phyloP scores from a whole-genome alignment of 1,140 invertebrate genomes.

The Papilio polytes region DNA sequence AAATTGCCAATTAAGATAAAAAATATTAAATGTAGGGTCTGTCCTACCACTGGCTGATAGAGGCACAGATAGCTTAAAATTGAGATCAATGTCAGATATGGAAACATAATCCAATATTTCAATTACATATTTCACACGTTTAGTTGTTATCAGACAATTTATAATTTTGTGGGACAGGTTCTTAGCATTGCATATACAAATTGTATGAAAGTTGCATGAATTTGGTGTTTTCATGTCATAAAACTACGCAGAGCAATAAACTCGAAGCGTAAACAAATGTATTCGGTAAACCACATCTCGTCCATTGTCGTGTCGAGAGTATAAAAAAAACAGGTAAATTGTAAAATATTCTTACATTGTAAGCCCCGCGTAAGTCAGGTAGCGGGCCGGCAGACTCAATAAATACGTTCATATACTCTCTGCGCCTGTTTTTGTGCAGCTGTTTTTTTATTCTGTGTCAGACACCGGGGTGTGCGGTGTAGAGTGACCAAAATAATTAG shows the following conservation, averaged over 20 bases:
- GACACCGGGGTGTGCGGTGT: conserved; percentile 48
- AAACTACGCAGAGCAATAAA: conserved; percentile 28
- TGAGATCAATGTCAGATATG: too few relatives aligned
- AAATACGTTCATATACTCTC: conserved; percentile 63
- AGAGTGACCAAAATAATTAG: background rate
- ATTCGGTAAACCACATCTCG: conserved; percentile 50
- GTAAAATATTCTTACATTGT: conserved; percentile 55
- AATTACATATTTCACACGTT: too few relatives aligned
- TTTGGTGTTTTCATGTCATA: conserved; percentile 15
- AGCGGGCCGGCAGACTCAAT: conserved; percentile 59
- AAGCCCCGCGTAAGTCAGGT: conserved; percentile 71
- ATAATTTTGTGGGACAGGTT: too few relatives aligned
- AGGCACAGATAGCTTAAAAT: too few relatives aligned
- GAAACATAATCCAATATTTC: too few relatives aligned
- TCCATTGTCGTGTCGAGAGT: conserved; percentile 39
- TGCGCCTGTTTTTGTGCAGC: conserved; percentile 50
- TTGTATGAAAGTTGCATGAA: too few relatives aligned
- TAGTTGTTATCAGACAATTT: too few relatives aligned
- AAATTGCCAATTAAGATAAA: background rate
- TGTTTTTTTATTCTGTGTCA: conserved; percentile 56
- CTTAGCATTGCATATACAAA: too few relatives aligned
- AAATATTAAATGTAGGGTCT: too few relatives aligned
- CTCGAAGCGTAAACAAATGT: conserved; percentile 32
- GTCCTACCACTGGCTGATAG: too few relatives aligned
- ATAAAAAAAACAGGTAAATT: conserved; percentile 49